Conservation (phyloP, 2,797 vertebrate species). For the Spinibarbus caldwelli region DNA sequence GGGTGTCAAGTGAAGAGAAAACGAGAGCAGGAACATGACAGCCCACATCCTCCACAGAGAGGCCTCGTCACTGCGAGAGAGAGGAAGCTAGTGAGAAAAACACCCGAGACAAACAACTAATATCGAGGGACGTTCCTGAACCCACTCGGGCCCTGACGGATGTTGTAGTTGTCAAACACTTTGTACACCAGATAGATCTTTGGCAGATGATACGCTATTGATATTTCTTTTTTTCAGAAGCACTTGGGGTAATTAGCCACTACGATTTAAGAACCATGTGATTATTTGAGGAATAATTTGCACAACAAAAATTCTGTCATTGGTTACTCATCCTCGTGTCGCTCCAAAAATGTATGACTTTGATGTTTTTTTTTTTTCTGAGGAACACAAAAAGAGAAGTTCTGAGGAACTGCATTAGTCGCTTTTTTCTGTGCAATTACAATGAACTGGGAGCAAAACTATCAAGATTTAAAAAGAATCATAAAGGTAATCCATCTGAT, state of each 20-base stretch:
- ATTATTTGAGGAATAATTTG: neutral
- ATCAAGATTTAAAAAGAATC: neutral
- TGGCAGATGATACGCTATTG: slow-evolving; percentile 48
- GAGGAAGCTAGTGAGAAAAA: slow-evolving; percentile 49
- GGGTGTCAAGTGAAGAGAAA: slow-evolving; percentile 69
- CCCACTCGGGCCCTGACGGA: slow-evolving; percentile 60
- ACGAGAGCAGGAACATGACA: slow-evolving; percentile 69
- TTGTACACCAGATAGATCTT: slow-evolving; percentile 55
- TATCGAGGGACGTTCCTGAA: slow-evolving; percentile 63
- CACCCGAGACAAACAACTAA: slow-evolving; percentile 64
- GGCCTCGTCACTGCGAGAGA: slow-evolving; percentile 56
- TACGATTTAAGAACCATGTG: slow-evolving; percentile 26
- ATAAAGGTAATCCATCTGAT: neutral
- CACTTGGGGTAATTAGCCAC: slow-evolving; percentile 34
- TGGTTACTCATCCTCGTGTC: neutral
- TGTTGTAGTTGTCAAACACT: slow-evolving; percentile 51
- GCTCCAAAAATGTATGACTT: neutral
- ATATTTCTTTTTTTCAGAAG: slow-evolving; percentile 23
- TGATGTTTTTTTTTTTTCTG: neutral
- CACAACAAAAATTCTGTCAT: neutral
- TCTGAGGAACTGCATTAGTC: neutral
- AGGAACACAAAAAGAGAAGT: neutral
- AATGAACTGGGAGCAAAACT: neutral
- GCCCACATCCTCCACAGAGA: slow-evolving; percentile 68
- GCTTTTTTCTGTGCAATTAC: neutral